Evolutionary conservation across 1,140 invertebrate genomes (phyloP), one percentile per base, ranked within the genome.

Genomic region (Apolygus lucorum): DNA sequence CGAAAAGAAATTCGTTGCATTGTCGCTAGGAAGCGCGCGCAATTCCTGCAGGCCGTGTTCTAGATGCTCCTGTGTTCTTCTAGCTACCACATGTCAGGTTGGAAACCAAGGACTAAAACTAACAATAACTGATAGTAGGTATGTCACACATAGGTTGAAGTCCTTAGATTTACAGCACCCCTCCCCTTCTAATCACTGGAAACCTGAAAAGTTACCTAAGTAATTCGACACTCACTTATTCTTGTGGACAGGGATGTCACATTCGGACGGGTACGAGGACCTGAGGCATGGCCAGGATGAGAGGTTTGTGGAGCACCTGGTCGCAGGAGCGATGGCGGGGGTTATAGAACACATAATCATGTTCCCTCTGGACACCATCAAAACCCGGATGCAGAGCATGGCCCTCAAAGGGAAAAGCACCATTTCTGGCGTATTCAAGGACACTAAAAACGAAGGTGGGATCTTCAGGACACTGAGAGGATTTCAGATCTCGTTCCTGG

Each of bases 341-440:
- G 88, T 98, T 73, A 90, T 98, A 88, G 97, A 99, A 82, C 97
- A 99, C 84, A 92, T 93, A 82, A 85, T 98, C 75, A 97, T 99
- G 94, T 99, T 97, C 82, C 96, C 96, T 52, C 81, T 99, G 76
- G 96, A 98, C 84, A 96, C 93, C 76, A 84, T 88, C 70, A 83
- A 99, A 95, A 99, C 98, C 34, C 86, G 97, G 77, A 96, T 99
- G 93, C 97, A 99, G 82, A 88, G 87, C 71, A 80, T 93, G 29
- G 89, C 88, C 11, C 22, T 59, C 11, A 59, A 8, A 4, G 54
- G 22, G 54, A 59, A 59, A 59, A 59, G 8, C 8, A 59, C 13
- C 54, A 59, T 59, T 14, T 4, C 54, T 22, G 54, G 54, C 11
- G 54, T 59, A 4, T 59, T 59, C 22, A 59, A 59, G 22, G 54